A percentile compares a stretch with the other conserved stretches of the same genome.
These are phyloP conservation scores for Pseudochirops corinnae DNA, from an alignment of 2,797 vertebrate species.

Conservation along the genomic window DNA sequence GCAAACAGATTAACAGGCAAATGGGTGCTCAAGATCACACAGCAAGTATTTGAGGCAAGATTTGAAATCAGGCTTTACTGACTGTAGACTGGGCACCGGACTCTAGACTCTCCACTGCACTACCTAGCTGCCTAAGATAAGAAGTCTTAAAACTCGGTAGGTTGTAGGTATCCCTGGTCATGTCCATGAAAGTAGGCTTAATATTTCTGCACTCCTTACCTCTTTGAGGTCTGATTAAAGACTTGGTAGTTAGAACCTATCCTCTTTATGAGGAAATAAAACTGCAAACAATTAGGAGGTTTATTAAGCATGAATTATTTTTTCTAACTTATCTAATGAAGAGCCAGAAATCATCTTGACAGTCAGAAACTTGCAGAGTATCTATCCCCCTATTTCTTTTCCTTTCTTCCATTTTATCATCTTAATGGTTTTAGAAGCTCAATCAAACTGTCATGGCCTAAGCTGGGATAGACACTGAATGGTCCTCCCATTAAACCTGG, in stretches of 20 bases:
- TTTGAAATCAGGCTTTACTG: background rate
- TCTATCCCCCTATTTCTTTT: background rate
- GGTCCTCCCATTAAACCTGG: background rate
- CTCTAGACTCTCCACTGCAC: background rate
- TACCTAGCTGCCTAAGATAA: background rate
- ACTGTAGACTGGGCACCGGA: background rate
- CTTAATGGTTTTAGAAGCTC: background rate
- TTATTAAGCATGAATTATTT: background rate
- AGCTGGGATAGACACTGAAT: background rate
- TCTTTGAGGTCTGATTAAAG: background rate
- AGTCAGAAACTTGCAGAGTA: background rate
- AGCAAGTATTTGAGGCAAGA: background rate
- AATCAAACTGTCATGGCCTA: background rate
- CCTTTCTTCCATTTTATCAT: background rate
- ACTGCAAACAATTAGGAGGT: background rate
- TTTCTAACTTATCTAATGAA: background rate
- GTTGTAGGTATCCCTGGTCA: background rate
- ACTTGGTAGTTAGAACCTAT: background rate
- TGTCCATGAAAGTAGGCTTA: background rate
- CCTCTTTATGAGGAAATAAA: background rate
- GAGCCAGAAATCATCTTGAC: background rate
- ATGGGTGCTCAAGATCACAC: no score
- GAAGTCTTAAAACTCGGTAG: background rate
- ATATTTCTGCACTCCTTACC: background rate
- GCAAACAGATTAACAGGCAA: background rate